phyloP scores from a whole-genome alignment of 1,140 invertebrate genomes.

The Cylas formicarius region DNA sequence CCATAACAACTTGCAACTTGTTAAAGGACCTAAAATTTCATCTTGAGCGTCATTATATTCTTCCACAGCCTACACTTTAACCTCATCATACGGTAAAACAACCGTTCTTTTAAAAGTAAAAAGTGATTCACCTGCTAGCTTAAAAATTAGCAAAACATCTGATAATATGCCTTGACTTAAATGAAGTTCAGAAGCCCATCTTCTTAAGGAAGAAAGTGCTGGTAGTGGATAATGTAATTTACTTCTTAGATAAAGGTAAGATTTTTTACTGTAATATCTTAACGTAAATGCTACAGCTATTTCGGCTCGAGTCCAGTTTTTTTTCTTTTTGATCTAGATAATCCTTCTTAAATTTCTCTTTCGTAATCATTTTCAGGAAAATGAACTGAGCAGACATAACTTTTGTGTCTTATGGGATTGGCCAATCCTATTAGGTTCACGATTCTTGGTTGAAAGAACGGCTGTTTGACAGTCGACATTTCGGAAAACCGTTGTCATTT shows the following conservation, averaged over 20 bases:
- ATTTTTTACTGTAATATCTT: conserved; percentile 20
- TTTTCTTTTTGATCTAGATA: too few species aligned
- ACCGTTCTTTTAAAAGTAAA: conserved; percentile 23
- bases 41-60: conserved; percentile 38
- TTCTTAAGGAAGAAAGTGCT: too few species aligned
- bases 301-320: too few species aligned
- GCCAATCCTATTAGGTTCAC: too few species aligned
- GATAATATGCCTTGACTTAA: conserved; percentile 20
- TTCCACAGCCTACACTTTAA: conserved; percentile 32
- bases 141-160: conserved; percentile 20
- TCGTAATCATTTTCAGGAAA: too few species aligned
- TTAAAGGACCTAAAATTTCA: conserved; percentile 36
- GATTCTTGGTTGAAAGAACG: too few species aligned
- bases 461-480: too few species aligned
- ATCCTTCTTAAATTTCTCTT: too few species aligned
- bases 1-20: conserved; percentile 36
- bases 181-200: conserved; percentile 22
- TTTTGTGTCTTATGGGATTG: too few species aligned
- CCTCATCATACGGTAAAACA: conserved; percentile 35
- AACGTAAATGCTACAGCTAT: conserved; percentile 22
- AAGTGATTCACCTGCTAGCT: conserved; percentile 18
- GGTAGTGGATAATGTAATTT: too few species aligned
- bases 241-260: conserved; percentile 20
- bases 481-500: too few species aligned
- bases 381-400: too few species aligned